Percentiles rank a stretch among this genome's conserved stretches.
Evolutionary conservation across 2,113 vertebrate genomes (phyloP).

Genomic region (Podarcis raffonei): DNA sequence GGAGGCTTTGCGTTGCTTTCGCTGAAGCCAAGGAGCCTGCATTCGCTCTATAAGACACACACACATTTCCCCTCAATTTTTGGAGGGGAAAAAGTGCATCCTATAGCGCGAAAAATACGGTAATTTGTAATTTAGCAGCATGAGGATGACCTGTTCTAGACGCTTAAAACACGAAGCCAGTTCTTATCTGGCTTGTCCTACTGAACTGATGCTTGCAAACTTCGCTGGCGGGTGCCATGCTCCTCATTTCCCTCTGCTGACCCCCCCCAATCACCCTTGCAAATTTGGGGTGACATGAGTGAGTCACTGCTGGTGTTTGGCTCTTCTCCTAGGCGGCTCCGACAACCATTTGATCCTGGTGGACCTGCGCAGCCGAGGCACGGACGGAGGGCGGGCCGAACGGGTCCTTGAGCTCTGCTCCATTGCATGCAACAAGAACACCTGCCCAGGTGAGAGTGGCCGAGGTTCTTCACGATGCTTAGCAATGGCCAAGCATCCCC

Average conservation of each 20-base stretch:
- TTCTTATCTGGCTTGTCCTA: no score
- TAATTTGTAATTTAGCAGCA: no score
- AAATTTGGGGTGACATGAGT: not conserved
- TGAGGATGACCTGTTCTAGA: no score
- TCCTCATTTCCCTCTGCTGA: not conserved
- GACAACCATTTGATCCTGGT: conserved; percentile 95
- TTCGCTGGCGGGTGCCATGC: not conserved
- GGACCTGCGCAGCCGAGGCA: conserved; percentile 89
- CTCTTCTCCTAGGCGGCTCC: conserved; percentile 84
- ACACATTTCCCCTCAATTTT: no score
- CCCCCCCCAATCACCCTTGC: not conserved
- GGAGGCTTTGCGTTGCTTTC: no score
- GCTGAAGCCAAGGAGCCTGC: no score
- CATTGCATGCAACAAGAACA: conserved; percentile 98
- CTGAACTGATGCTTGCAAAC: not conserved
- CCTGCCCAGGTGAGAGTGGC: conserved; percentile 88
- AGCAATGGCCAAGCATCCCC: no score
- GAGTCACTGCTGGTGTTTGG: not conserved
- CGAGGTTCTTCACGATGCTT: no score
- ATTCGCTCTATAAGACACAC: no score
- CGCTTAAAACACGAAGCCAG: no score
- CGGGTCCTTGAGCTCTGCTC: conserved; percentile 93
- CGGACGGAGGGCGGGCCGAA: conserved; percentile 90
- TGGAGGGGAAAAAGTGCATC: no score
- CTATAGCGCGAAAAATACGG: no score